Evolutionary conservation across 2,113 vertebrate genomes (phyloP), one percentile per base, ranked within the genome.

Genomic region (Polypterus senegalus): DNA sequence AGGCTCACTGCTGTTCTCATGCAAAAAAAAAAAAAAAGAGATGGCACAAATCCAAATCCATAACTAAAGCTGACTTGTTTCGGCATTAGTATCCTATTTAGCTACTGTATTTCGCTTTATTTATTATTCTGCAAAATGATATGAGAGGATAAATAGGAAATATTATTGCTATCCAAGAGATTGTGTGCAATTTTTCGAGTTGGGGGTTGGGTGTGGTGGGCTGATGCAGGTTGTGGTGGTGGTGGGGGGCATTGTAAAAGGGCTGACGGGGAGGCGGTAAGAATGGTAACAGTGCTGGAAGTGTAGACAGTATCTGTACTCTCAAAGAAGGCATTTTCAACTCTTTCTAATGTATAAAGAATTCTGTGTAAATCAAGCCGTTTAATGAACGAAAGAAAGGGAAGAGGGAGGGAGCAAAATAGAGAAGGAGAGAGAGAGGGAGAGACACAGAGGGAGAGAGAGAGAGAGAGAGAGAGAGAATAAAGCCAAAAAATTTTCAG

Each of bases 401-500:
- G 11, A 74, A 75, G 75, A 71, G 63, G 67, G 69, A 71, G 67
- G 68, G 61, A 67, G 55, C 27, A 27, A 27, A 27, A 27, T 27
- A 70, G 71, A 72, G 74, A 67, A 64, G 60, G 65, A 63, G 76
- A 64, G 59, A 58, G 67, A 54, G 62, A 71, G 66, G 73, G 70
- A 76, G 66, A 76, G 78, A 62, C 6, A 65, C 71, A 74, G 68
- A 62, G 74, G 73, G 77, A 74, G 73, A 70, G 76, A 69, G 71
- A 75, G 11, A 3, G 43, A 67, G 48, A 67, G 66, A 65, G 44
- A 49, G 68, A 66, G 67, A 60, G 66, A 69, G 76, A 85, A 71
- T 64, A 4, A 74, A 79, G 76, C 74, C 76, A 79, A 72, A 72
- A 68, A 71, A 70, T 73, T 60, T 69, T 65, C 69, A 84, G 80